Conservation (phyloP, 2,888 invertebrate genomes). For the Pantelozetes paolii region DNA sequence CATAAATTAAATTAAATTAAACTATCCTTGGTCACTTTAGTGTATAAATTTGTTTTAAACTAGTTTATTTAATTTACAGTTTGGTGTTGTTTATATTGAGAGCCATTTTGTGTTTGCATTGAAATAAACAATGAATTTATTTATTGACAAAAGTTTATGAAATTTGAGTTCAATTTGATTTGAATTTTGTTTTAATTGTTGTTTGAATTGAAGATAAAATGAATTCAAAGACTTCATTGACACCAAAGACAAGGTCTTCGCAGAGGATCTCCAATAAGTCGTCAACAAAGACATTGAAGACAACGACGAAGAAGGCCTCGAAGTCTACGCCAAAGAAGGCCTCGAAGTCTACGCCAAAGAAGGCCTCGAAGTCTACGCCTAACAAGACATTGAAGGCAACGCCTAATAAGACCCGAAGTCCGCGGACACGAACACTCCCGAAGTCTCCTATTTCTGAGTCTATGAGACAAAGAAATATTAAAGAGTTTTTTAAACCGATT, state of each 20-base stretch:
- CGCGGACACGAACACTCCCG: neutral
- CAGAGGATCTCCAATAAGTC: neutral
- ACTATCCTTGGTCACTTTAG: too few species aligned
- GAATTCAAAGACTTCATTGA: neutral
- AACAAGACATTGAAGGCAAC: conserved; percentile 17
- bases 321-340: neutral
- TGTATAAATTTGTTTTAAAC: too few species aligned
- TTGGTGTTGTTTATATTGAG: too few species aligned
- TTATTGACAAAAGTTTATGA: too few species aligned
- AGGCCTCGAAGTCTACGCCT: neutral
- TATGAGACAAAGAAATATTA: conserved; percentile 18
- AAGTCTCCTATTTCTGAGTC: conserved; percentile 14
- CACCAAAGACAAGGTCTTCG: neutral
- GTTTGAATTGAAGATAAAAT: too few species aligned
- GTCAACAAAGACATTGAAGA: neutral
- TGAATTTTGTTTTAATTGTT: too few species aligned
- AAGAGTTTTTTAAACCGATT: conserved; percentile 22
- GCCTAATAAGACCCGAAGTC: neutral
- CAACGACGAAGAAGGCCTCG: neutral
- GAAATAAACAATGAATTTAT: too few species aligned
- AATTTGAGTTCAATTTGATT: too few species aligned
- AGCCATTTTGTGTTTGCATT: too few species aligned
- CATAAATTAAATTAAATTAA: too few species aligned
- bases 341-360: neutral
- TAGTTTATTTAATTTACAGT: too few species aligned